Evolutionary conservation across 2,113 vertebrate genomes (phyloP), one percentile per base, ranked within the genome.

Genomic region (Acinonyx jubatus): DNA sequence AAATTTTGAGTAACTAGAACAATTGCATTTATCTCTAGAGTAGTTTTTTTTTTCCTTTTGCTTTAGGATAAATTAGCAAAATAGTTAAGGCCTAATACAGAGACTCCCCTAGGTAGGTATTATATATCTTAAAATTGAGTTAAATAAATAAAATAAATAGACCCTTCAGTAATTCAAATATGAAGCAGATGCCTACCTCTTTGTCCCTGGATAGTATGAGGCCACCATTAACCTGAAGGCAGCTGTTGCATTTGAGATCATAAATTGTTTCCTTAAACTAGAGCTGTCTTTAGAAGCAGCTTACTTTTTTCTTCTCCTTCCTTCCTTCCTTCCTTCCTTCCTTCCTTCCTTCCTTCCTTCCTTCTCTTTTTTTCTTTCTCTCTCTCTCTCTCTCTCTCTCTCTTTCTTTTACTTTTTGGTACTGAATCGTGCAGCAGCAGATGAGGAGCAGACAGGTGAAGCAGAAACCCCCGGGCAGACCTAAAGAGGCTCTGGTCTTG

Each of bases 1-100:
- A 94, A 93, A 27, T 91, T 94, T 55, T 88, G n/a, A 94, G 84
- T 88, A 27, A 82, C 29, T 38, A 63, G 13, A 95, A 83, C 29
- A 79, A 68, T 7, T 73, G 0, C 5, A 87, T 94, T 95, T 95
- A 80, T 4, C 63, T 93, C 4, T 5, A 84, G 23, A 50, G 88
- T 16, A 83, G 45, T 45, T 45, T 29, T 8, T 41, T 66, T 81
- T 7, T 71, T n/a, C 14, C 65, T 45, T 91, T 33, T 57, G 25
- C 15, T 82, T 83, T 36, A 91, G 65, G 18, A 85, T 78, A 68
- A 50, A 48, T 63, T 81, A 82, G 57, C 23, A 48, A 31, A 89
- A 78, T 57, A 36, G 50, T 45, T 25, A 27, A 45, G 50, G 12
- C 15, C 31, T 85, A 52, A 61, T 48, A 50, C 19, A 38, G 33